Percentiles rank a stretch among this genome's conserved stretches.
Evolutionary conservation across 2,888 invertebrate species (phyloP).

Genomic region (Latrodectus elegans): DNA sequence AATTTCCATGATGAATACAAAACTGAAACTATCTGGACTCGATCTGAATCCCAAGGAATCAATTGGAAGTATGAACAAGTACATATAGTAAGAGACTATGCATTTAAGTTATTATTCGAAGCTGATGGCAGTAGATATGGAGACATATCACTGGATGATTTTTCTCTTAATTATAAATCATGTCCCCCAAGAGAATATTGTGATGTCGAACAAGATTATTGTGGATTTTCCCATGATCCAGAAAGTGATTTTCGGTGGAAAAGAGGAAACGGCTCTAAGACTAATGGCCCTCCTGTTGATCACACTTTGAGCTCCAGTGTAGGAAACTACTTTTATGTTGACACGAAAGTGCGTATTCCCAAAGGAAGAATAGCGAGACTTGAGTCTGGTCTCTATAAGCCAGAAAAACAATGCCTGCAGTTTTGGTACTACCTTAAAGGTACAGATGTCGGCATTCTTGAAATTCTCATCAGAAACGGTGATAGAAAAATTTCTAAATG

Average conservation of each 20-base stretch:
- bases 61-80: constrained; percentile 66
- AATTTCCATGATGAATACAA: constrained; percentile 55
- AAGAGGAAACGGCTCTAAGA: constrained; percentile 37
- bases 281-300: constrained; percentile 66
- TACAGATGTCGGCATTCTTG: constrained; percentile 62
- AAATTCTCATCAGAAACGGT: constrained; percentile 47
- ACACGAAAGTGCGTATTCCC: neutral
- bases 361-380: constrained; percentile 47
- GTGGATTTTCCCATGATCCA: constrained; percentile 61
- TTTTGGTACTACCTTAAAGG: constrained; percentile 70
- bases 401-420: constrained; percentile 64
- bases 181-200: constrained; percentile 67
- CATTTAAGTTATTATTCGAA: constrained; percentile 54
- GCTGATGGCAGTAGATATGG: constrained; percentile 51
- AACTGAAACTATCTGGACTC: constrained; percentile 29
- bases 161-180: constrained; percentile 28
- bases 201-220: constrained; percentile 67
- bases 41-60: constrained; percentile 61
- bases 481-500: constrained; percentile 34
- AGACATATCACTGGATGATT: constrained; percentile 65
- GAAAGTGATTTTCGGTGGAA: constrained; percentile 60
- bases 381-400: constrained; percentile 32
- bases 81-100: constrained; percentile 39
- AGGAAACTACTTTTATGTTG: constrained; percentile 65
- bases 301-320: constrained; percentile 51